These are phyloP conservation scores for Harpagoxenus sublaevis DNA, from an alignment of 2,888 invertebrate species.

Conservation along the genomic window DNA sequence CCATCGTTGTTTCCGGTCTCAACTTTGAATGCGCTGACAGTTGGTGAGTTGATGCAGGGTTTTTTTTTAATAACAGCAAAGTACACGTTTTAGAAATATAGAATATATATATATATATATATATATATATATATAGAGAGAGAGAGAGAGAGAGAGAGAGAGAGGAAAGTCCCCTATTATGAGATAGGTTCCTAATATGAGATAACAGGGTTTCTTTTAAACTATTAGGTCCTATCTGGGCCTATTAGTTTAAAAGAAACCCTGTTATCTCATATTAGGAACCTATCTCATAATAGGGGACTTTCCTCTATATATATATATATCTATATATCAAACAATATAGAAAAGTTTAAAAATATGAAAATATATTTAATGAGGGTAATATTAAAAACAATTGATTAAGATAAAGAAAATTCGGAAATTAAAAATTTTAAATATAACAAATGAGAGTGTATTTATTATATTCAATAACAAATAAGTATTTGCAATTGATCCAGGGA, in stretches of 20 bases:
- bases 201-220: too few relatives aligned
- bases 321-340: neutral
- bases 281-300: too few relatives aligned
- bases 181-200: too few relatives aligned
- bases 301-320: too few relatives aligned
- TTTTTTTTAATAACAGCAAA: constrained; percentile 20
- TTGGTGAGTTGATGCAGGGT: constrained; percentile 47
- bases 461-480: neutral
- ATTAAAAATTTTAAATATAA: neutral
- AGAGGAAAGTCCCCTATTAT: too few relatives aligned
- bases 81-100: neutral
- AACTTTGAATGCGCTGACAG: constrained; percentile 61
- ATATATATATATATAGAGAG: too few relatives aligned
- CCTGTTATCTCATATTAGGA: too few relatives aligned
- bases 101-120: too few relatives aligned
- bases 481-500: neutral
- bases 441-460: too few relatives aligned
- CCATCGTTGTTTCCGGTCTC: constrained; percentile 61
- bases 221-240: too few relatives aligned
- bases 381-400: neutral
- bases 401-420: neutral
- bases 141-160: too few relatives aligned
- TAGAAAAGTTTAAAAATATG: neutral
- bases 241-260: too few relatives aligned
- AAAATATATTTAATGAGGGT: neutral